Percentiles rank a stretch among this genome's conserved stretches.
Evolutionary conservation across 1,140 invertebrate genomes (phyloP).

Genomic region (Drosophila sulfurigaster): DNA sequence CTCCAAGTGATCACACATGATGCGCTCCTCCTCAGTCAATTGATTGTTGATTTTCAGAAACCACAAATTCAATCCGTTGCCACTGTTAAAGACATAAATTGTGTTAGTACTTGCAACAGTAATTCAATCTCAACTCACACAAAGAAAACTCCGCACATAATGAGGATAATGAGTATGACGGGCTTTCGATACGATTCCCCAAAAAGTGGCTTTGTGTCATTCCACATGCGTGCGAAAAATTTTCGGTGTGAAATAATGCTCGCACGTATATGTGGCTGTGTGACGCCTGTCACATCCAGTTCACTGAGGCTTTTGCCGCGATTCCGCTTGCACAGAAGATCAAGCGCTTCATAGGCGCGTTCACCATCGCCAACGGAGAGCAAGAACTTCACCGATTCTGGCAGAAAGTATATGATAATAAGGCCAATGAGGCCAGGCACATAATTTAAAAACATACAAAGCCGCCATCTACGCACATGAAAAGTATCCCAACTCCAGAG

Average conservation of each 20-base stretch:
- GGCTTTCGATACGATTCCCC: not conserved
- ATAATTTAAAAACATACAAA: not conserved
- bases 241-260: not conserved
- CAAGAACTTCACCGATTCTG: constrained; percentile 36
- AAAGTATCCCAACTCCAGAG: constrained; percentile 1
- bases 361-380: not conserved
- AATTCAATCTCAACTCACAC: constrained; percentile 25
- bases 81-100: constrained; percentile 3
- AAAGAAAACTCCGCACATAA: constrained; percentile 7
- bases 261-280: not conserved
- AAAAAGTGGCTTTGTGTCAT: constrained; percentile 26
- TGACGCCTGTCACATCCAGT: constrained; percentile 22
- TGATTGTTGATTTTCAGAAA: constrained; percentile 13
- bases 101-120: not conserved
- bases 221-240: constrained; percentile 6
- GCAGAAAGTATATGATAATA: not conserved
- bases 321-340: constrained; percentile 16
- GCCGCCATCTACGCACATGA: constrained; percentile 15
- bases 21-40: not conserved
- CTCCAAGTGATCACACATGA: not conserved
- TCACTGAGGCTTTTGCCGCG: not conserved
- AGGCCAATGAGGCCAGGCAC: constrained; percentile 12
- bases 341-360: constrained; percentile 16
- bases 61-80: constrained; percentile 21
- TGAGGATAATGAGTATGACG: not conserved